Evolutionary conservation across 2,797 vertebrate genomes (phyloP).

Genomic region (Notoglanidium macrostoma): DNA sequence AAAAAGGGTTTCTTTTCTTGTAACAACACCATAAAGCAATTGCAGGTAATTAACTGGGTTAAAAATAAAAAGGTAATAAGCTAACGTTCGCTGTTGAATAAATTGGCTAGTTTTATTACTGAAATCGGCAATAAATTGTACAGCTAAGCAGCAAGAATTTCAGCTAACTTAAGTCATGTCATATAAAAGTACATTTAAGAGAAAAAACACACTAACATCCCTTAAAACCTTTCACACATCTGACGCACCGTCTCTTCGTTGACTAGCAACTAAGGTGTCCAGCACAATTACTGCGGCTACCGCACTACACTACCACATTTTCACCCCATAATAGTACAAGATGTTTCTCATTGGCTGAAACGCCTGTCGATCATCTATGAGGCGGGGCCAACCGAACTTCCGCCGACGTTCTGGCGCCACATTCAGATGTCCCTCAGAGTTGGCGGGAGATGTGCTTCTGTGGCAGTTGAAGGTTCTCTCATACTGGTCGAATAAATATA

Average conservation of each 20-base stretch:
- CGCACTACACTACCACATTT: neutral
- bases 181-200: neutral
- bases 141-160: no score
- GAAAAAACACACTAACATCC: neutral
- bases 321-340: neutral
- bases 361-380: slow-evolving; percentile 19
- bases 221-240: neutral
- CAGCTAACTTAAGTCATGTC: neutral
- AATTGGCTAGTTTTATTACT: neutral
- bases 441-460: slow-evolving; percentile 8
- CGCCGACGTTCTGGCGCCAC: slow-evolving; percentile 43
- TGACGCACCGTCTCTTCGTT: neutral
- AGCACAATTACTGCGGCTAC: neutral
- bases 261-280: neutral
- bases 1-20: neutral
- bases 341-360: slow-evolving; percentile 31
- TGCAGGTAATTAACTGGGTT: neutral
- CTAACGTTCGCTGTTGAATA: neutral
- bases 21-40: neutral
- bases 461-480: neutral
- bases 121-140: neutral
- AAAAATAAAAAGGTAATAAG: neutral
- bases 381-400: slow-evolving; percentile 7
- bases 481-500: neutral
- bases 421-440: slow-evolving; percentile 29